Conservation (phyloP, 2,888 invertebrate genomes). For the Autographa gamma region DNA sequence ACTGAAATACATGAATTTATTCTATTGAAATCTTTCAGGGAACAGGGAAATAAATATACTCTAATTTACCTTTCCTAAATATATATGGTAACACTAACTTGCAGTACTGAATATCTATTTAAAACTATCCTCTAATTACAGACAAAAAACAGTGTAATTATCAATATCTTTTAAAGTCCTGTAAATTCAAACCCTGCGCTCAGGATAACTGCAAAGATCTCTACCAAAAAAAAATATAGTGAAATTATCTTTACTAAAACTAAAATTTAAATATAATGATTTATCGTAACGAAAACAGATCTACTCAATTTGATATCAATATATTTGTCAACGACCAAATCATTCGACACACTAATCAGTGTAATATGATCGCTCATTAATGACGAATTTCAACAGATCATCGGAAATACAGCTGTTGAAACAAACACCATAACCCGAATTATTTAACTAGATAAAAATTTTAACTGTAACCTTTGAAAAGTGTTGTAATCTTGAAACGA, state of each 20-base stretch:
- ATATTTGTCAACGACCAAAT: not conserved
- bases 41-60: not conserved
- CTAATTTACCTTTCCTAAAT: not conserved
- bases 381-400: not conserved
- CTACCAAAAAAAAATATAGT: too few species aligned
- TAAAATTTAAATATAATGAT: not conserved
- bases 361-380: not conserved
- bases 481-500: too few species aligned
- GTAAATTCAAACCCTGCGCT: too few species aligned
- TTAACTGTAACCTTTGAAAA: too few species aligned
- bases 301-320: not conserved
- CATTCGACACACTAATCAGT: not conserved
- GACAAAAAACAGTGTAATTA: too few species aligned
- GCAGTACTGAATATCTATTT: not conserved
- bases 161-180: too few species aligned
- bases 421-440: not conserved
- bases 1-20: not conserved
- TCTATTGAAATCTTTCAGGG: not conserved
- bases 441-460: not conserved
- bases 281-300: not conserved
- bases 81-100: not conserved
- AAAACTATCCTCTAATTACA: too few species aligned
- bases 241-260: too few species aligned
- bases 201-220: too few species aligned
- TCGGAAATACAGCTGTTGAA: constrained; percentile 5